Evolutionary conservation across 1,140 invertebrate genomes (phyloP).

Genomic region (Lordiphosa collinella): DNA sequence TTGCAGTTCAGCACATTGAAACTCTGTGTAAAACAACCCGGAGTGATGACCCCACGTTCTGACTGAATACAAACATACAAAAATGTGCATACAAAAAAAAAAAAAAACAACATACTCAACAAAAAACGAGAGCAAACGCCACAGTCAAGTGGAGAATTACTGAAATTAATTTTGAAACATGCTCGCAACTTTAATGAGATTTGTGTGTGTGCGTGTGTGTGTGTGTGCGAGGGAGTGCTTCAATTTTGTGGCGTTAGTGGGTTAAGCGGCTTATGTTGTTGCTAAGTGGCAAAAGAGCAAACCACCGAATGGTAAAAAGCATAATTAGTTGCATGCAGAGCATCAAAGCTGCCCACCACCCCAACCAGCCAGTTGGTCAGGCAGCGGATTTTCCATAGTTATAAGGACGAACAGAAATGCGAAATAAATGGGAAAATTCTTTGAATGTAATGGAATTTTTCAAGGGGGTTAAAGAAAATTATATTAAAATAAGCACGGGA

Average conservation of each 20-base stretch:
- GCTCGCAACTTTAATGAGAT: slow-evolving; percentile 73
- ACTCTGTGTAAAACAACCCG: no score
- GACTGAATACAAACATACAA: no score
- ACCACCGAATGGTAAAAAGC: slow-evolving; percentile 64
- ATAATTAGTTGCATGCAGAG: slow-evolving; percentile 55
- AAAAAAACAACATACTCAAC: slow-evolving; percentile 23
- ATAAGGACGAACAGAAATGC: no score
- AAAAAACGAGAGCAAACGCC: slow-evolving; percentile 17
- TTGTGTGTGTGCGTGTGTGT: slow-evolving; percentile 27
- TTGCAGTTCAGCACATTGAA: no score
- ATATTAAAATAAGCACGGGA: no score
- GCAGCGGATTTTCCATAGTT: no score
- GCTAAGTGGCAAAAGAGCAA: slow-evolving; percentile 71
- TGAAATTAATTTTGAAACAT: slow-evolving; percentile 76
- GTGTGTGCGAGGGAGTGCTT: slow-evolving; percentile 14
- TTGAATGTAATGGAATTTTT: no score
- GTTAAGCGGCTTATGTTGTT: slow-evolving; percentile 73
- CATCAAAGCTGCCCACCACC: no score
- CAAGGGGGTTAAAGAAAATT: no score
- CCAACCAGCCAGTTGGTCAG: no score
- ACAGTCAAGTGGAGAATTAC: slow-evolving; percentile 63
- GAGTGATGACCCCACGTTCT: no score
- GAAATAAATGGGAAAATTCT: no score
- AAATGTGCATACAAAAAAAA: background rate
- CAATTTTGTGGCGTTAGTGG: slow-evolving; percentile 65